phyloP scores from a whole-genome alignment of 1,140 invertebrate species.

The Eurosta solidaginis region DNA sequence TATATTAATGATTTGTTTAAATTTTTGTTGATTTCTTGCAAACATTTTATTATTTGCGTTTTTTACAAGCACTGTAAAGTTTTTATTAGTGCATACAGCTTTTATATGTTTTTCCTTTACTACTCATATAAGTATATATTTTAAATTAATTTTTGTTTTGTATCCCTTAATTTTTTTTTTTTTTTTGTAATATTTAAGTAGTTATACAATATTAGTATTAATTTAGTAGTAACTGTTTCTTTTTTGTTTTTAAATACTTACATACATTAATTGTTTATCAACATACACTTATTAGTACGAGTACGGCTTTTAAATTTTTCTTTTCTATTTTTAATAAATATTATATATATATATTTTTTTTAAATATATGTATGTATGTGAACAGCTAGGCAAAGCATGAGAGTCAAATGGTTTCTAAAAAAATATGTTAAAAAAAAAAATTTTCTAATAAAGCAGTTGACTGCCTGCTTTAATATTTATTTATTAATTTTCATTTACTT shows the following conservation, averaged over 20 bases:
- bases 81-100: neutral
- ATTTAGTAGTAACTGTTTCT: constrained; percentile 1
- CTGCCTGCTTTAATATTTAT: neutral
- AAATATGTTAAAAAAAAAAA: neutral
- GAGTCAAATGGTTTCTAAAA: neutral
- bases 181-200: constrained; percentile 12
- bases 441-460: neutral
- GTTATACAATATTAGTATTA: constrained; percentile 6
- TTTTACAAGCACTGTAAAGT: too few species aligned
- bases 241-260: constrained; percentile 12
- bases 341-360: constrained; percentile 1
- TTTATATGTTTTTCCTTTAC: neutral
- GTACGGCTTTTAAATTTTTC: neutral
- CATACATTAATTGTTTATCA: constrained; percentile 16
- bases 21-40: neutral
- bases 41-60: neutral
- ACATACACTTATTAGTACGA: constrained; percentile 17
- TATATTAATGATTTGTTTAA: neutral
- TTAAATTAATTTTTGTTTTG: neutral
- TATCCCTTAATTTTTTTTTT: neutral
- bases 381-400: neutral
- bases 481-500: neutral
- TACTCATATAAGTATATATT: neutral
- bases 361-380: too few species aligned
- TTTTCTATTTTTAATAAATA: neutral